Evolutionary conservation across 2,888 invertebrate genomes (phyloP).

Genomic region (Apamea anceps): DNA sequence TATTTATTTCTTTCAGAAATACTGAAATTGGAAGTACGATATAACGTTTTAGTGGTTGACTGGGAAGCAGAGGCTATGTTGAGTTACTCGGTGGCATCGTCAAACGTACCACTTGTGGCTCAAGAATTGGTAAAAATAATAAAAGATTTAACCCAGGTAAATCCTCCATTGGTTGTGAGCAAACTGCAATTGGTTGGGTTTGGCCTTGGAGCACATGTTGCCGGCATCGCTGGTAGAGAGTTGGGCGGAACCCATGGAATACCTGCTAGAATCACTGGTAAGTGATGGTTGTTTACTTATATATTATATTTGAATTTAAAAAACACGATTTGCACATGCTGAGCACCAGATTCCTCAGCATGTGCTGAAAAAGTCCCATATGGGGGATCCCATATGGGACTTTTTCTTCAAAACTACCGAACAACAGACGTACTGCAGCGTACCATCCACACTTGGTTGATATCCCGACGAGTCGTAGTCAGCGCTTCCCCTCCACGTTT

Average conservation of each 20-base stretch:
- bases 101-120: constrained; percentile 1
- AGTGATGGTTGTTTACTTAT: not conserved
- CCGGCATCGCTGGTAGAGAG: constrained; percentile 10
- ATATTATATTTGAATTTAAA: not conserved
- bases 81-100: not conserved
- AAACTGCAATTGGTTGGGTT: constrained; percentile 17
- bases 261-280: constrained; percentile 31
- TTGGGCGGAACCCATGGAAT: not conserved
- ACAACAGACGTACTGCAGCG: too few species aligned
- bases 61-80: not conserved
- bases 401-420: too few species aligned
- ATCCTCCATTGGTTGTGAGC: not conserved
- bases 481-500: too few species aligned
- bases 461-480: too few species aligned
- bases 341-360: too few species aligned
- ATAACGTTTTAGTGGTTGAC: constrained; percentile 13
- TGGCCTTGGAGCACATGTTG: constrained; percentile 30
- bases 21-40: not conserved
- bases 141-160: not conserved
- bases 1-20: constrained; percentile 3
- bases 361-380: too few species aligned
- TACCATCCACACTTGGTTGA: too few species aligned
- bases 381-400: too few species aligned
- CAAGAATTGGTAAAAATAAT: not conserved
- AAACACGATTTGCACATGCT: too few species aligned